phyloP scores from a whole-genome alignment of 2,113 vertebrate species.

The Dermatemys mawii region DNA sequence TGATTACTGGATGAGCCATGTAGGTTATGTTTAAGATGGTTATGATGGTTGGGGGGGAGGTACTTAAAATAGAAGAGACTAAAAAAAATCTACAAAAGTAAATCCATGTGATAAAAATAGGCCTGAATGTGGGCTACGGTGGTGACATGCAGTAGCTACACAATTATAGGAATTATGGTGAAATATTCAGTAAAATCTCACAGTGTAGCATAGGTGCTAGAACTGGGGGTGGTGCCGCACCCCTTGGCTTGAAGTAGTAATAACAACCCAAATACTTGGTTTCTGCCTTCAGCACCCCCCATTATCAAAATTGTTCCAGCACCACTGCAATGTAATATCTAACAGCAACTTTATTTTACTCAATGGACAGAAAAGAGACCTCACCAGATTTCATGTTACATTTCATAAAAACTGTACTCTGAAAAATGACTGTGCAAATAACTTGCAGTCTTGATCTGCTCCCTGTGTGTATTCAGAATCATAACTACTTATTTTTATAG shows the following conservation, averaged over 20 bases:
- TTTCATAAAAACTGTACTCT: background rate
- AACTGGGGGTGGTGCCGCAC: too few relatives aligned
- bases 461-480: background rate
- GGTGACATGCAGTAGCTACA: background rate
- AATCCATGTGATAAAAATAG: background rate
- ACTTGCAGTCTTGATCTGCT: background rate
- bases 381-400: background rate
- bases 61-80: background rate
- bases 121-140: background rate
- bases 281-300: too few relatives aligned
- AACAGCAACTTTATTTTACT: constrained; percentile 24
- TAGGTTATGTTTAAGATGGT: background rate
- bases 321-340: background rate
- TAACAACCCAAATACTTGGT: too few relatives aligned
- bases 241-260: too few relatives aligned
- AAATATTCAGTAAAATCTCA: background rate
- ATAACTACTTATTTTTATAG: background rate
- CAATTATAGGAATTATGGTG: accelerated
- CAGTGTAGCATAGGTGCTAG: background rate
- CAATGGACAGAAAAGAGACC: constrained; percentile 20
- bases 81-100: background rate
- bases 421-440: background rate
- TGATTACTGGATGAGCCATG: background rate
- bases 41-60: background rate
- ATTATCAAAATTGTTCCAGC: too few relatives aligned